Base-by-base conservation (phyloP, 2,888 invertebrate genomes). In the Portevinia maculata region DNA sequence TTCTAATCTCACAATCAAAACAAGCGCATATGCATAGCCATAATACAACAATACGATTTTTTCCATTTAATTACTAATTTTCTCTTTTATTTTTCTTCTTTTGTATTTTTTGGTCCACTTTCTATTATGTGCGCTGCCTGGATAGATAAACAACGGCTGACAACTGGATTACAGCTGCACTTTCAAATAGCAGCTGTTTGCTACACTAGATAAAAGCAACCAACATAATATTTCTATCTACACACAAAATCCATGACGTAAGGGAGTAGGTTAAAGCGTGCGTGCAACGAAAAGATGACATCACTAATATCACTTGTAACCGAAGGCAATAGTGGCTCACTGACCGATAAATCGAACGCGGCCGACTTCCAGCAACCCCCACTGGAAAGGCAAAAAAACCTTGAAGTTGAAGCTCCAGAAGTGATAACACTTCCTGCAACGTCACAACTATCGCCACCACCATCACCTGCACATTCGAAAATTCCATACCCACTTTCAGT, bases 371-470 rank as follows among this genome's bases (percentile, higher is more conserved):
- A 50, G 34, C 78, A 59, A 59, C 41, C 57, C 44, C 41, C 44
- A 6, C 53, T 50, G 24, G 70, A 64, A 52, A 67, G 17, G 32
- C 46, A 34, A 32, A 46, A 57, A 44, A 9, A 24, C 24, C 24
- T 24, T 5, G 24, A 24, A 24, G 24, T 67, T 57, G 46, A 44
- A 65, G 57, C 41, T 70, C 37, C 74, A 11, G 13, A 41, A n/a
- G 41, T 44, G 17, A 69, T 74, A 37, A 48, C 67, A 53, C 65
- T 57, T 67, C 76, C 62, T 84, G 71, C 57, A 60, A 86, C 86
- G 85, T 87, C 87, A 79, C 86, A 86, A 85, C 86, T 87, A 78
- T 28, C 88, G 86, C 74, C 85, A 86, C 76, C 85, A 17, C 17
- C 64, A 48, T 71, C 71, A 70, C 76, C 85, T 64, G 74, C 59